Conservation (phyloP, 2,888 invertebrate genomes). For the Parnassius glacialis region DNA sequence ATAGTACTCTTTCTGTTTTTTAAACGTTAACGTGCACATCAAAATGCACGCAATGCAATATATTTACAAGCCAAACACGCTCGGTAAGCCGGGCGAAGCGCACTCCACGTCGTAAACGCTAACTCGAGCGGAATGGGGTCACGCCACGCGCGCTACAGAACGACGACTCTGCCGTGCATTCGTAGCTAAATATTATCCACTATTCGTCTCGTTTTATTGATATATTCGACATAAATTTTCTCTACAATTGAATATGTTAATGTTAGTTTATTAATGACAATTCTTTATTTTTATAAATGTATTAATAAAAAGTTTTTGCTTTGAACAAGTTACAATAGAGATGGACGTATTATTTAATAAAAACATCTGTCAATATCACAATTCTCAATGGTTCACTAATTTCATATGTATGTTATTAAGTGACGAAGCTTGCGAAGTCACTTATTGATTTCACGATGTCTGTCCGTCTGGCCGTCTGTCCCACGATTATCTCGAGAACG, state of each 20-base stretch:
- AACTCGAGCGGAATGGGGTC: slow-evolving; percentile 42
- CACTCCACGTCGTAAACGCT: slow-evolving; percentile 31
- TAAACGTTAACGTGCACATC: slow-evolving; percentile 16
- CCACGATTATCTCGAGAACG: no score
- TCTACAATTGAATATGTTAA: not conserved
- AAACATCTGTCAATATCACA: no score
- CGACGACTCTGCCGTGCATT: slow-evolving; percentile 34
- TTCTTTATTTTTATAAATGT: no score
- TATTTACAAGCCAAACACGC: slow-evolving; percentile 19
- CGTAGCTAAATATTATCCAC: slow-evolving; percentile 23
- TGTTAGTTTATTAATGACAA: no score
- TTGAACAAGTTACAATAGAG: no score
- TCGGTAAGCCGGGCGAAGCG: slow-evolving; percentile 28
- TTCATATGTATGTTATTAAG: no score
- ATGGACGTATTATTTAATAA: no score
- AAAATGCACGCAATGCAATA: slow-evolving; percentile 24
- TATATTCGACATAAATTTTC: slow-evolving; percentile 1
- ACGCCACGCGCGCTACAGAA: slow-evolving; percentile 21
- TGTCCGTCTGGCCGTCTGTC: no score
- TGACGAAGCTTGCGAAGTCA: no score
- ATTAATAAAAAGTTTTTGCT: no score
- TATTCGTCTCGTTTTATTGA: slow-evolving; percentile 10
- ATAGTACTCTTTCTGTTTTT: slow-evolving; percentile 9
- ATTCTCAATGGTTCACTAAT: no score
- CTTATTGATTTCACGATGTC: no score